Evolutionary conservation across 2,113 vertebrate species (phyloP).

Genomic region (Propithecus coquereli): DNA sequence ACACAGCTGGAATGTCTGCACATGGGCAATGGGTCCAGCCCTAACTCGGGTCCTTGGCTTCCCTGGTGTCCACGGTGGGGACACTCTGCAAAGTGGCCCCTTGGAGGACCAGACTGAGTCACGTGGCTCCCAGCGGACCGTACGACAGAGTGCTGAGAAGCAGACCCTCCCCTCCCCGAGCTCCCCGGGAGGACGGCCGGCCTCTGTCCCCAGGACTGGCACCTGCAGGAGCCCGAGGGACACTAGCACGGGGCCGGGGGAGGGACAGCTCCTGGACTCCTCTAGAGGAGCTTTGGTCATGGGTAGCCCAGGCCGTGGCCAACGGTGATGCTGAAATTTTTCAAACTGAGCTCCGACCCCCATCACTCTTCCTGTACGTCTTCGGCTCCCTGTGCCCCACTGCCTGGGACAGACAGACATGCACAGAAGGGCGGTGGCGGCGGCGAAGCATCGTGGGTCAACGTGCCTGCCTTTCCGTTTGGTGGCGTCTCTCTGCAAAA

Average conservation of each 20-base stretch:
- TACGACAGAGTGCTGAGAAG: fast-evolving
- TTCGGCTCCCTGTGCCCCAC: neutral
- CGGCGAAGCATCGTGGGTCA: fast-evolving
- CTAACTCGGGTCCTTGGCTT: neutral
- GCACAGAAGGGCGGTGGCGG: neutral
- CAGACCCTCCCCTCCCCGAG: neutral
- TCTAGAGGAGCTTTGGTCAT: neutral
- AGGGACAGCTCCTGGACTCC: fast-evolving
- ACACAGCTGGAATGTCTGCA: neutral
- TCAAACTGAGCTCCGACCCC: neutral
- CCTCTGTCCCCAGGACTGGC: neutral
- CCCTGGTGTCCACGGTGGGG: neutral
- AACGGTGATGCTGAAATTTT: fast-evolving
- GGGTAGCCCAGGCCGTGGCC: fast-evolving
- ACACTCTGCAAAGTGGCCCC: neutral
- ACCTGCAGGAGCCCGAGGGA: no score
- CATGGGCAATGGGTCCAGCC: neutral
- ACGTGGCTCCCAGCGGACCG: fast-evolving
- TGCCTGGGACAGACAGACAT: neutral
- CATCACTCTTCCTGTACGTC: neutral
- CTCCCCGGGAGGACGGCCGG: neutral
- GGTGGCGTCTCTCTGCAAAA: slow-evolving; percentile 46
- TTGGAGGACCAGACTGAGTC: neutral
- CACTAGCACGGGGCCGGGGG: neutral
- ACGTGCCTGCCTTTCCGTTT: neutral